Conservation (phyloP, 2,797 vertebrate species). For the Rhinatrema bivittatum region DNA sequence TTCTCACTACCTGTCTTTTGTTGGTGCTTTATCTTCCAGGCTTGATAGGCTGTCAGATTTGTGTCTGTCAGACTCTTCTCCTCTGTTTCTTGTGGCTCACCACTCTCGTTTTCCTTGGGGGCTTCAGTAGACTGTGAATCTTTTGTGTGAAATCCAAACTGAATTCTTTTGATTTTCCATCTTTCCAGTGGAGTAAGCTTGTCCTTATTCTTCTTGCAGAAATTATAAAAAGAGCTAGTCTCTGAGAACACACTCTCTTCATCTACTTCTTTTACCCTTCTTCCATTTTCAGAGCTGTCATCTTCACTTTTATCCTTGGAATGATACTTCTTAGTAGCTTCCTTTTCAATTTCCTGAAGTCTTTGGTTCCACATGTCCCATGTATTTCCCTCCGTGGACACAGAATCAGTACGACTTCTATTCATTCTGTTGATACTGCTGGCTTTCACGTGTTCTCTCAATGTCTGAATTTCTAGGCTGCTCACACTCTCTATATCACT, state of each 20-base stretch:
- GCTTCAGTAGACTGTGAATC: slow-evolving; percentile 56
- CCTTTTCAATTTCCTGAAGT: slow-evolving; percentile 78
- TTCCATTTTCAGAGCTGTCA: slow-evolving; percentile 18
- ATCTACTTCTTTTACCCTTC: slow-evolving; percentile 53
- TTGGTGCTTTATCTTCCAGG: slow-evolving; percentile 86
- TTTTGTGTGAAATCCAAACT: slow-evolving; percentile 93
- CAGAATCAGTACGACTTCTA: slow-evolving; percentile 46
- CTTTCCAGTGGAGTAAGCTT: slow-evolving; percentile 83
- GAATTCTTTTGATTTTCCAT: slow-evolving; percentile 91
- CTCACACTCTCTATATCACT: slow-evolving; percentile 69
- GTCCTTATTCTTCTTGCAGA: slow-evolving; percentile 88
- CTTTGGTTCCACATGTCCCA: slow-evolving; percentile 85
- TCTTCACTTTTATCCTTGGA: slow-evolving; percentile 32
- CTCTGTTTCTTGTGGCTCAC: slow-evolving; percentile 28
- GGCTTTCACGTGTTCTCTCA: slow-evolving; percentile 61
- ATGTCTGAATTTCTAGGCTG: slow-evolving; percentile 65
- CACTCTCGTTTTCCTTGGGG: slow-evolving; percentile 45
- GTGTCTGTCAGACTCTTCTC: slow-evolving; percentile 57
- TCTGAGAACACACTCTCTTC: slow-evolving; percentile 77
- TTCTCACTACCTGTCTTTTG: slow-evolving; percentile 74
- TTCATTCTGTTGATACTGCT: slow-evolving; percentile 26
- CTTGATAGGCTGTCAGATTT: slow-evolving; percentile 83
- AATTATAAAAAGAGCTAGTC: slow-evolving; percentile 81
- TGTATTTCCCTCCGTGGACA: slow-evolving; percentile 70
- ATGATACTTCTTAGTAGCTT: slow-evolving; percentile 61